Base-by-base conservation (phyloP, 2,797 vertebrate species). In the Crocidura indochinensis region DNA sequence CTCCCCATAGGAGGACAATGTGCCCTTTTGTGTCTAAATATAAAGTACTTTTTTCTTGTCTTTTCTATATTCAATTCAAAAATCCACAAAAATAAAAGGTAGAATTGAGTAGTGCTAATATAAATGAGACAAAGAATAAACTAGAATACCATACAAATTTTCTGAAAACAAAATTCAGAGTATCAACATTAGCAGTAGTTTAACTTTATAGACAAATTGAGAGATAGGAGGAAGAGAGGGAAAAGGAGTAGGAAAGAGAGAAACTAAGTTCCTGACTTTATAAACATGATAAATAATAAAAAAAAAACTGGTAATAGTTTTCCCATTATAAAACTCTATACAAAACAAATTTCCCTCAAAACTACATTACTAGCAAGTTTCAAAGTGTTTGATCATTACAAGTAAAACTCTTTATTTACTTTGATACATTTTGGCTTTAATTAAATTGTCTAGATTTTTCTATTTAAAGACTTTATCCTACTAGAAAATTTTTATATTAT, bases 401-500 rank as follows among this genome's bases (percentile, higher is more conserved):
- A 90, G 65, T 1, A 81, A 24, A 94, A 73, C 3, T 77, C 26
- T 72, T 92, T 81, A 84, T 84, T 91, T 73, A 75, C 88, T 89
- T 74, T 82, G 15, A 83, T 72, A 93, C 19, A 65, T 84, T 76
- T 69, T 91, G 29, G 6, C 38, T 75, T 73, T 20, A 27, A n/a
- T 79, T 85, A 91, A 88, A 91, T 22, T 62, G 19, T 20, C 0
- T 76, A 83, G 76, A 71, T 91, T 22, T 60, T 76, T 92, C 15
- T 2, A 75, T 92, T 86, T 88, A 82, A 86, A 73, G 12, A 88
- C 44, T 6, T 27, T 81, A 49, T 56, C 9, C 17, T 81, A 38
- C 47, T 79, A 76, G 10, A 91, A 83, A 22, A 3, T 44, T 81
- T 91, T 90, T 91, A 53, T n/a, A 93, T 86, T 91, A 80, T 84